Base-by-base conservation (phyloP, 2,888 invertebrate species). In the Lycia hirtaria region DNA sequence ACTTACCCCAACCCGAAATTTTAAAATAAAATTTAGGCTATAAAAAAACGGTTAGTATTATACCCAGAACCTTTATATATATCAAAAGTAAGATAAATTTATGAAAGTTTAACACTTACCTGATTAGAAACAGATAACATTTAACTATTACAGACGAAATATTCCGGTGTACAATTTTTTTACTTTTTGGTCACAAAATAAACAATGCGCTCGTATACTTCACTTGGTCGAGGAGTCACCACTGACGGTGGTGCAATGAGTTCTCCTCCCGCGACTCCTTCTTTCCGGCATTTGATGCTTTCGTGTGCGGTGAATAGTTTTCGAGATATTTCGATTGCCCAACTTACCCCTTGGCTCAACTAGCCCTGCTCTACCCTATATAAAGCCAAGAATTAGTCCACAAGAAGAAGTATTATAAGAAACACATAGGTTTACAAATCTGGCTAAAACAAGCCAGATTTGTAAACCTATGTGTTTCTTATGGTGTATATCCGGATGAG, bases 81-180 rank as follows among this genome's bases (percentile, higher is more conserved):
- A 32, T 9, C 32, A 32, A 32, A 32, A 32, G 32, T n/a, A 32
- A 3, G n/a, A n/a, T 32, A 32, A 32, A 6, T 32, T n/a, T 32
- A 6, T 32, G n/a, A n/a, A 32, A 32, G 32, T 9, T 32, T 9
- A 32, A 32, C 32, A 32, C 32, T 32, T 32, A 32, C 32, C n/a
- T 32, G 32, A 32, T 5, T 32, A n/a, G n/a, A 32, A 32, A 32
- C 32, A 32, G 32, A 32, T 24, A 24, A 24, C 32, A 32, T n/a
- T 32, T 32, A n/a, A 32, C 32, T 32, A 32, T 9, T 32, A 32
- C 32, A 32, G 32, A 32, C 32, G 32, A 41, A 24, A 41, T 5
- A 4, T 24, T 24, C 4, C 4, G 26, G 26, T 24, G 7, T 5
- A 24, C 26, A 24, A 5, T 24, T 24, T 24, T 24, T 5, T 24